Evolutionary conservation across 2,888 invertebrate species (phyloP), one percentile per base, ranked within the genome.

Genomic region (Drosophila phalerata): DNA sequence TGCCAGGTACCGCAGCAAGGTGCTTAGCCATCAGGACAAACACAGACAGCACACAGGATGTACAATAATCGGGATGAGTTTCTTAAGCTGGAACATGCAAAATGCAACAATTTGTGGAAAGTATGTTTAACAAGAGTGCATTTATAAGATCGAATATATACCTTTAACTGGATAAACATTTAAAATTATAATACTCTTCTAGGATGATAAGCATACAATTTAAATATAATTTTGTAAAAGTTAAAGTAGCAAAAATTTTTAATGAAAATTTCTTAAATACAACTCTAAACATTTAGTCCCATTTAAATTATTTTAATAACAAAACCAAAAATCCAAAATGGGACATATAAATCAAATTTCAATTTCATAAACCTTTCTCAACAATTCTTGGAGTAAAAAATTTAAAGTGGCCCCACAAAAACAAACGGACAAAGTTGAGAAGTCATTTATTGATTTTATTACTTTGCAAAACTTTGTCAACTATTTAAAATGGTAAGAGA

Each of bases 401-500:
- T 51, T 69, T 73, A 66, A 78, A 68, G 48, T 45, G 62, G 40
- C 30, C 42, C 61, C 32, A 45, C 43, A 65, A 65, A 65, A 58
- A 51, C 60, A 57, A 67, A 52, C 51, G 10, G 51, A 51, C 66
- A 65, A 77, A 77, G 85, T 73, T 79, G 57, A 71, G 47, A 83
- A 80, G 78, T 77, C 75, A 81, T 72, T 88, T 88, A 88, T 88
- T 88, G 89, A 88, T 88, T 88, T 88, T 82, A 69, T 73, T 88
- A 70, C 65, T 55, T 68, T 55, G 43, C 37, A 32, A 77, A 74
- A 70, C 63, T 87, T 79, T 85, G 73, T 69, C 69, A 77, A 76
- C 80, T 70, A 61, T 68, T 69, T 45, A n/a, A 37, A 62, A 37
- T 15, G 55, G 63, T 17, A 15, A n/a, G 45, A 22, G 58, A 6